Percentiles rank a stretch among this genome's conserved stretches.
phyloP scores from a whole-genome alignment of 1,140 invertebrate genomes.

The Procambarus virginalis region DNA sequence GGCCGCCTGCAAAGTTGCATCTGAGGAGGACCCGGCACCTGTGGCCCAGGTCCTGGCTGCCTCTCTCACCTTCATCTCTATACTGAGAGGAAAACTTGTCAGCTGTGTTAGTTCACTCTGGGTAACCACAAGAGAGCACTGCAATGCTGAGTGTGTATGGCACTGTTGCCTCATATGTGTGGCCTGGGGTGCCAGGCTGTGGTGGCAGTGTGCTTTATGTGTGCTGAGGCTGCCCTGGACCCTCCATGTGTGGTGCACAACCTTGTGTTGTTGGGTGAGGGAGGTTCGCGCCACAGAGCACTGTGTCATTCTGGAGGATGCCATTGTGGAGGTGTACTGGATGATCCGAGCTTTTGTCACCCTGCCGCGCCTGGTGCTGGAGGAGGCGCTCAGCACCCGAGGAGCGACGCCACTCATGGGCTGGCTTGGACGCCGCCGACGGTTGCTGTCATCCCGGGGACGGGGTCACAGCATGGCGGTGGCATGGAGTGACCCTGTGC shows the following conservation, averaged over 20 bases:
- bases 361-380: conserved; percentile 62
- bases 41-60: background rate
- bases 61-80: background rate
- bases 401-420: conserved; percentile 47
- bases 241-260: background rate
- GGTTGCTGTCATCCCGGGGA: conserved; percentile 29
- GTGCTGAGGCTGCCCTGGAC: background rate
- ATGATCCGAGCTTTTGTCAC: conserved; percentile 60
- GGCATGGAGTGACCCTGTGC: conserved; percentile 64
- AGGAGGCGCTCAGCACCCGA: conserved; percentile 45
- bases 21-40: background rate
- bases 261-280: background rate
- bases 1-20: background rate
- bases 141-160: background rate
- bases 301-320: conserved; percentile 9
- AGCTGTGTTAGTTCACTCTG: background rate
- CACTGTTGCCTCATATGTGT: background rate
- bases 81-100: background rate
- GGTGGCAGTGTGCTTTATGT: conserved; percentile 27
- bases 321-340: conserved; percentile 62
- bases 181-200: background rate
- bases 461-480: conserved; percentile 30
- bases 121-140: background rate
- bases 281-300: conserved; percentile 19
- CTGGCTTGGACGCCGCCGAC: conserved; percentile 45